Base-by-base conservation (phyloP, 2,888 invertebrate genomes). In the Zele albiditarsus region DNA sequence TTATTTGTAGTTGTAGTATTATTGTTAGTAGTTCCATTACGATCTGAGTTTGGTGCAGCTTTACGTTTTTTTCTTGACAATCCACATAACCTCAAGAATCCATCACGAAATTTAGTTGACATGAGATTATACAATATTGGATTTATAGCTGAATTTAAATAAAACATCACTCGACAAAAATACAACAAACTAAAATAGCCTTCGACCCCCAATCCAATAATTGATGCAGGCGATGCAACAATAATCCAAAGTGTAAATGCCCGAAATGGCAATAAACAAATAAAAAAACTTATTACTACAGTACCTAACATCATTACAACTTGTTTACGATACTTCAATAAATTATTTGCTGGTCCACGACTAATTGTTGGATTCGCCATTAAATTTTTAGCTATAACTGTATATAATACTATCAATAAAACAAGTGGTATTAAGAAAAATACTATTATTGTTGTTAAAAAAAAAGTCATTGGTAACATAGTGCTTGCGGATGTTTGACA, bases 81-180 rank as follows among this genome's bases (percentile, higher is more conserved):
- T 4, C 92, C 91, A 78, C 94, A 91, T 67, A 95, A 89, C 83
- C 92, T 93, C 71, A 94, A 91, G 82, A 96, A 96, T 4, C 95
- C 96, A 69, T 94, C 94, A 10, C 97, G 92, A 90, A 97, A 97
- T 88, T 97, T 97, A 0, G 96, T 95, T 75, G 96, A 96, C 94
- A 97, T 96, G 73, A 97, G 92, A 88, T 97, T 97, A 90, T 97
- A 97, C 70, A 97, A 90, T 84, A 97, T 95, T 14, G 97, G 97
- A 91, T 97, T 97, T 73, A 97, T 93, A 14, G 97, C 97, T 66
- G 97, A 97, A 89, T 97, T 97, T 71, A 97, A 92, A 90, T 97
- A 96, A 80, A 96, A 90, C 95, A 97, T 95, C 72, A 96, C 94
- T 81, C 97, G 93, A 86, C 95, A 95, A 90, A 96, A 95, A 89